Evolutionary conservation across 1,140 invertebrate species (phyloP), one percentile per base, ranked within the genome.

Genomic region (Aphelenchoides fujianensis): DNA sequence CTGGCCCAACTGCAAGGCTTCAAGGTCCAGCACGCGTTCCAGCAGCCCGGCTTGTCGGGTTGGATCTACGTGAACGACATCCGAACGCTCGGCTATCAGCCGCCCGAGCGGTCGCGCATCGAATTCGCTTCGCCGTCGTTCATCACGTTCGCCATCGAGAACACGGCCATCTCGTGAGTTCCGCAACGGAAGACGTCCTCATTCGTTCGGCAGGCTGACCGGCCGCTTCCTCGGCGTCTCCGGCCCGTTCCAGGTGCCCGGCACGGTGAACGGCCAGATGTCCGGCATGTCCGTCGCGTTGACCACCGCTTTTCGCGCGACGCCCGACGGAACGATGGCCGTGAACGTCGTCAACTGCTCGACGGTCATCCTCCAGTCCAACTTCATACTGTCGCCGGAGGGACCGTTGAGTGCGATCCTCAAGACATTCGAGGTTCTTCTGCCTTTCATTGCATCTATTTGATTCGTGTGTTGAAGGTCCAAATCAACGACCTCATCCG

Each of bases 401-500:
- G 81, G 81, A 19, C 73, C 77, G 27, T 68, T 82, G 19, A 71
- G 77, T n/a, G 68, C 82, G 16, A 57, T 82, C 52, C 71, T 82
- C 1, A 82, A 82, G 70, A 77, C 77, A 19, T 82, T 82, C 63
- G 81, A 82, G 71, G 79, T 74, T 34, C n/a, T 19, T 2, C 28
- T 2, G n/a, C 37, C 57, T n/a, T 30, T 2, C 2, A 2, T n/a
- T 19, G 27, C 37, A 27, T 19, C 19, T 73, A 19, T 62, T 48
- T n/a, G 27, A 59, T 32, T n/a, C 28, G 34, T 64, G 54, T 64
- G 35, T 48, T 82, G 31, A 32, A 81, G 79, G 35, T 48, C 3
- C 74, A 74, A 68, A 83, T 83, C 36, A 83, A 83, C 34, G 82
- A 84, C 30, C 41, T 68, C 27, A 82, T 83, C 31, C 70, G 81